A percentile compares a stretch with the other conserved stretches of the same genome.
phyloP scores from a whole-genome alignment of 2,113 vertebrate species.

The Megaleporinus macrocephalus region DNA sequence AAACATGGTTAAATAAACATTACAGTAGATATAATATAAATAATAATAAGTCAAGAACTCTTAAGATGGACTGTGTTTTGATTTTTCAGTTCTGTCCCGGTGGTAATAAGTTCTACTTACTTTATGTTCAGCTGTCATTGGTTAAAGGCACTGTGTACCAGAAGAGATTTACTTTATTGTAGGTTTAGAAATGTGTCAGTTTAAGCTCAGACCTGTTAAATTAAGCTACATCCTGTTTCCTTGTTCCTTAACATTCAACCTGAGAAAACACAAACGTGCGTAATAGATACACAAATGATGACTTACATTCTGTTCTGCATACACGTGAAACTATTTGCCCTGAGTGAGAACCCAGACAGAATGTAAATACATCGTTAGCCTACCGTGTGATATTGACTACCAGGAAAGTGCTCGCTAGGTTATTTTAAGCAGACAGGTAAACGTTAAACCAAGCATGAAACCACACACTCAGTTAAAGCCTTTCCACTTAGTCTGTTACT shows the following conservation, averaged over 20 bases:
- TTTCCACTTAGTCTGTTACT: neutral
- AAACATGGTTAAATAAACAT: no score
- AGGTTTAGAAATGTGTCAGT: neutral
- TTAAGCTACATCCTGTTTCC: neutral
- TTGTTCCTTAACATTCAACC: neutral
- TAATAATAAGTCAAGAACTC: no score
- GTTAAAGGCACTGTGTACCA: neutral
- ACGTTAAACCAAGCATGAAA: conserved; percentile 15
- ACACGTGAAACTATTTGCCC: neutral
- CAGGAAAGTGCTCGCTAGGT: neutral
- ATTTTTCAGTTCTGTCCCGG: no score
- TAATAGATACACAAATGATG: neutral
- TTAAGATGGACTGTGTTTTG: no score
- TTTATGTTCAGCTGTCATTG: no score
- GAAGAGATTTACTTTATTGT: neutral
- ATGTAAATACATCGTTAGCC: conserved; percentile 21
- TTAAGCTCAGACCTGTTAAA: neutral
- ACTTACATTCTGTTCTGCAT: neutral
- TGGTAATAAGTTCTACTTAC: no score
- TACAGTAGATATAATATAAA: no score
- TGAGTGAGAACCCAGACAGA: conserved; percentile 9
- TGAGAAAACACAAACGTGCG: neutral
- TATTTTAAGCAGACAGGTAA: conserved; percentile 1
- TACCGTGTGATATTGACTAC: conserved; percentile 3
- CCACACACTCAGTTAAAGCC: neutral